Base-by-base conservation (phyloP, 2,888 invertebrate genomes). In the Nysson spinosus region DNA sequence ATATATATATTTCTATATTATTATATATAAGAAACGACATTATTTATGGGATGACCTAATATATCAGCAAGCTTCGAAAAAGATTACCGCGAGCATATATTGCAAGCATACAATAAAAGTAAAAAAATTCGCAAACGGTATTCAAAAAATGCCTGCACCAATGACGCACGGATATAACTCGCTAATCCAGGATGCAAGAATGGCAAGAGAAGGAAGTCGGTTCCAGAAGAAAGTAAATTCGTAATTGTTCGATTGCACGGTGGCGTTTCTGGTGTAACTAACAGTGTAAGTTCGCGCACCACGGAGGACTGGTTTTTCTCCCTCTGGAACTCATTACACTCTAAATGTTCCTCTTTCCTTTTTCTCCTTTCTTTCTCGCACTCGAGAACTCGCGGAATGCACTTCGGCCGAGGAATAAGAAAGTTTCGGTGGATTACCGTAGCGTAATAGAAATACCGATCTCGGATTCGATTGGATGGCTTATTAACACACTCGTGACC, bases 211-310 rank as follows among this genome's bases (percentile, higher is more conserved):
- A 72, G 76, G 74, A 76, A 76, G 63, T 72, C 40, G 35, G n/a
- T n/a, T 34, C 26, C 35, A 40, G 67, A 76, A 73, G 75, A 75
- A 75, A 75, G 75, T 75, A 50, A 69, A 76, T 73, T 73, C 74
- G 64, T 64, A 67, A 76, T 72, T 76, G 63, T 72, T 63, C 61
- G 49, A 5, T 9, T 17, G 54, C 52, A 22, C 22, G 49, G 39
- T 58, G 55, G 49, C 61, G 70, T 44, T 43, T 44, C 44, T 47
- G 56, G 39, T 51, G 67, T 56, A 55, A 67, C 72, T 44, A 61
- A 68, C 60, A n/a, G n/a, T n/a, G n/a, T n/a, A n/a, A n/a, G n/a
- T n/a, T 64, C 44, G 57, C 46, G 32, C 40, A 46, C 44, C 57
- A 17, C 47, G 51, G 44, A 51, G 37, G 49, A 32, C 46, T 32